Conservation (phyloP, 1,140 invertebrate species). For the Heliconius eleuchia region DNA sequence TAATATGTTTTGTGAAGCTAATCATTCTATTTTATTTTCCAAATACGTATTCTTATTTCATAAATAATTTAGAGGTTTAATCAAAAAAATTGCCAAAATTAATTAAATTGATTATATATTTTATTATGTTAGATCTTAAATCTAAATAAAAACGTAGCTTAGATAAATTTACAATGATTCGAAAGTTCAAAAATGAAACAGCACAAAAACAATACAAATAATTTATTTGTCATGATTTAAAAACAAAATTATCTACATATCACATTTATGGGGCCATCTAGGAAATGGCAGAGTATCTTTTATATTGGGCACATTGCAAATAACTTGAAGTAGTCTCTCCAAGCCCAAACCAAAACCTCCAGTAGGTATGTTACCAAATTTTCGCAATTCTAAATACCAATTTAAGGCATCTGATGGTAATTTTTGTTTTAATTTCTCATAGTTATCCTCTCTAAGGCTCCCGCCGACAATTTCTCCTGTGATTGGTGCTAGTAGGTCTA, state of each 20-base stretch:
- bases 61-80: too few relatives aligned
- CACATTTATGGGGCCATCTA: constrained; percentile 91
- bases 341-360: constrained; percentile 98
- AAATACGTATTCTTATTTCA: too few relatives aligned
- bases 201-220: background rate
- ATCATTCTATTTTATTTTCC: too few relatives aligned
- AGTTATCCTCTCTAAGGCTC: constrained; percentile 93
- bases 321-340: constrained; percentile 93
- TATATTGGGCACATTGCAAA: constrained; percentile 92
- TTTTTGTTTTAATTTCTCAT: constrained; percentile 84
- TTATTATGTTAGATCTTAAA: too few relatives aligned
- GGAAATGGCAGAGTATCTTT: constrained; percentile 98
- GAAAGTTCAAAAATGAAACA: background rate
- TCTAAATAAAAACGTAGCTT: too few relatives aligned
- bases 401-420: constrained; percentile 84
- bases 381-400: constrained; percentile 97
- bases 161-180: too few relatives aligned
- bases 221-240: constrained; percentile 1
- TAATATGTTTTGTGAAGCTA: too few relatives aligned
- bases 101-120: too few relatives aligned
- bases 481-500: constrained; percentile 93
- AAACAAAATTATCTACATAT: constrained; percentile 50
- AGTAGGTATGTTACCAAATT: constrained; percentile 93
- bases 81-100: too few relatives aligned
- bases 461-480: constrained; percentile 97